Percentiles rank a stretch among this genome's conserved stretches.
Evolutionary conservation across 2,888 invertebrate genomes (phyloP).

Genomic region (Stegana nigrithorax): DNA sequence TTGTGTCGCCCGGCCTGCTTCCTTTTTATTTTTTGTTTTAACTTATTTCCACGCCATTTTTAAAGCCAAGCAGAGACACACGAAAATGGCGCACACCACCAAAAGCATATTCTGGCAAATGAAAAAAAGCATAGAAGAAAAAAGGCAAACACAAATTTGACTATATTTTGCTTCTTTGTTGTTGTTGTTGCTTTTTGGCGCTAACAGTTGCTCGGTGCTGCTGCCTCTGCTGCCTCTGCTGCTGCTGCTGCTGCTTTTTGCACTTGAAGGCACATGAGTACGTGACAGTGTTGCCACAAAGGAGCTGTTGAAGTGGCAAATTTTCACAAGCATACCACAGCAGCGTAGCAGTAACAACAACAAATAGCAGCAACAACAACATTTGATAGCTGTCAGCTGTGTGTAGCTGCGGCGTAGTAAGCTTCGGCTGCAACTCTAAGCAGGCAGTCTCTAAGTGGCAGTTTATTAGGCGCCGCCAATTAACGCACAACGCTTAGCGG

Average conservation of each 20-base stretch:
- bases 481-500: slow-evolving; percentile 37
- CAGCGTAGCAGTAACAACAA: slow-evolving; percentile 23
- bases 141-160: neutral
- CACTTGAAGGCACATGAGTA: slow-evolving; percentile 33
- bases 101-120: slow-evolving; percentile 28
- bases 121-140: neutral
- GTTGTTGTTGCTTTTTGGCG: neutral
- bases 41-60: slow-evolving; percentile 48
- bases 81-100: neutral
- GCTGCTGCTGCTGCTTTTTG: slow-evolving; percentile 42
- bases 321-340: slow-evolving; percentile 53
- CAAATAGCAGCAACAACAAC: slow-evolving; percentile 23
- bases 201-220: neutral
- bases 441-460: slow-evolving; percentile 44
- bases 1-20: slow-evolving; percentile 26
- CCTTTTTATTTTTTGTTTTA: too few species aligned
- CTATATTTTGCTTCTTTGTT: neutral
- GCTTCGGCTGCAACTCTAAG: neutral
- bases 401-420: neutral
- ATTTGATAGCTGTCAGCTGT: neutral
- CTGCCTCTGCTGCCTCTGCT: slow-evolving; percentile 25
- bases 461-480: slow-evolving; percentile 61
- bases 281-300: slow-evolving; percentile 61
- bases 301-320: slow-evolving; percentile 68
- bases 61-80: slow-evolving; percentile 25